Evolutionary conservation across 2,113 vertebrate genomes (phyloP).

Genomic region (Percina caprodes): DNA sequence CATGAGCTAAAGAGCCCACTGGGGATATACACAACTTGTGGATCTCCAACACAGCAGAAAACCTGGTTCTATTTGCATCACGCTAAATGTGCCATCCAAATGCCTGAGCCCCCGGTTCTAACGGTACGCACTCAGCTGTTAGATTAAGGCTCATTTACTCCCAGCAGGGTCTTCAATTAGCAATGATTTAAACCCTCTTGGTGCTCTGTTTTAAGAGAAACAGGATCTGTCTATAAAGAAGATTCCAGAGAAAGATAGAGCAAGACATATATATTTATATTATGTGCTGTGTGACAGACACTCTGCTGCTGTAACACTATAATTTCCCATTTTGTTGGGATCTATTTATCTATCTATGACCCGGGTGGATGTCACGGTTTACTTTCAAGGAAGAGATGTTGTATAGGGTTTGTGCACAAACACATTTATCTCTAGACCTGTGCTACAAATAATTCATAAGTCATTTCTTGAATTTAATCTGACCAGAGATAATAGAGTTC

Average conservation of each 20-base stretch:
- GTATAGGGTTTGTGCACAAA: neutral
- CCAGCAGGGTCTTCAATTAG: constrained; percentile 82
- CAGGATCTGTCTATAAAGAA: constrained; percentile 52
- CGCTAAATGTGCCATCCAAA: constrained; percentile 55
- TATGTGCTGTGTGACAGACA: too few relatives aligned
- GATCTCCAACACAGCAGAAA: neutral
- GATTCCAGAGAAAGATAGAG: constrained; percentile 8
- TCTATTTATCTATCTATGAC: neutral
- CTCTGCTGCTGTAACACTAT: too few relatives aligned
- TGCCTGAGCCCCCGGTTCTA: constrained; percentile 62
- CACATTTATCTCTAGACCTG: neutral
- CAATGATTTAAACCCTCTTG: constrained; percentile 77
- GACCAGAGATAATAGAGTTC: neutral
- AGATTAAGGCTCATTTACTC: constrained; percentile 81
- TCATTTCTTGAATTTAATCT: neutral
- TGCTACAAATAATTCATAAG: neutral
- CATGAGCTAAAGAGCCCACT: constrained; percentile 21
- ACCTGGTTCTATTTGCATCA: constrained; percentile 38
- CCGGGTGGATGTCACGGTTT: constrained; percentile 13
- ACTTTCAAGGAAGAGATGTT: neutral
- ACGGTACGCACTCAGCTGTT: constrained; percentile 75
- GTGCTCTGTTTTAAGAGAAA: constrained; percentile 63
- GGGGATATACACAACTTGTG: constrained; percentile 1
- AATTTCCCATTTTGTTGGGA: too few relatives aligned
- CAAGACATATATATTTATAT: neutral